Evolutionary conservation across 2,797 vertebrate species (phyloP).

Genomic region (Mormyrops attenuatus): DNA sequence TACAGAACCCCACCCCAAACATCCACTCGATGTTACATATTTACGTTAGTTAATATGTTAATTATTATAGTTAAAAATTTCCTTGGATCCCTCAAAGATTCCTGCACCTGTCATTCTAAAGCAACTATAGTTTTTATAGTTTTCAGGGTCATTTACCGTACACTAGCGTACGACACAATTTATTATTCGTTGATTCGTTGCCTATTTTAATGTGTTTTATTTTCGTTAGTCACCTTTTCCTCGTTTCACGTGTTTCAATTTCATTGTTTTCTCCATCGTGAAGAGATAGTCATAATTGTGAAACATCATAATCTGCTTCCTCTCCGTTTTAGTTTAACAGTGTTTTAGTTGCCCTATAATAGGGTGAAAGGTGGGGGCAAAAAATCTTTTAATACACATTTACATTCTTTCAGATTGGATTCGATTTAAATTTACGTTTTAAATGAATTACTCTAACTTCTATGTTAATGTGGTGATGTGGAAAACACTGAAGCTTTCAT

Average conservation of each 20-base stretch:
- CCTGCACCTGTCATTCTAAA: background rate
- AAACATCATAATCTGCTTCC: background rate
- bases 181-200: background rate
- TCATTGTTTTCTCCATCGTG: background rate
- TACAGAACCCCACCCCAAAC: background rate
- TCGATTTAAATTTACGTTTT: background rate
- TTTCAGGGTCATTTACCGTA: background rate
- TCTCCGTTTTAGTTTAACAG: background rate
- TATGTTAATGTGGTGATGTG: background rate
- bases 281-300: background rate
- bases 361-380: background rate
- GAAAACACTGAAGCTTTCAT: background rate
- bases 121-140: background rate
- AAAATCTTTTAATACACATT: background rate
- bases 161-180: background rate
- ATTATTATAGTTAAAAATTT: background rate
- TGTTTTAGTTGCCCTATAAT: background rate
- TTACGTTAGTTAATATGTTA: background rate
- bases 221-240: background rate
- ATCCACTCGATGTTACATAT: background rate
- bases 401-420: background rate
- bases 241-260: background rate
- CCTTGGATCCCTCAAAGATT: background rate
- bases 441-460: background rate
- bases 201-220: background rate